Percentiles rank a stretch among this genome's conserved stretches.
These are phyloP conservation scores for Girardinus metallicus DNA, from an alignment of 2,797 vertebrate species.

Conservation along the genomic window DNA sequence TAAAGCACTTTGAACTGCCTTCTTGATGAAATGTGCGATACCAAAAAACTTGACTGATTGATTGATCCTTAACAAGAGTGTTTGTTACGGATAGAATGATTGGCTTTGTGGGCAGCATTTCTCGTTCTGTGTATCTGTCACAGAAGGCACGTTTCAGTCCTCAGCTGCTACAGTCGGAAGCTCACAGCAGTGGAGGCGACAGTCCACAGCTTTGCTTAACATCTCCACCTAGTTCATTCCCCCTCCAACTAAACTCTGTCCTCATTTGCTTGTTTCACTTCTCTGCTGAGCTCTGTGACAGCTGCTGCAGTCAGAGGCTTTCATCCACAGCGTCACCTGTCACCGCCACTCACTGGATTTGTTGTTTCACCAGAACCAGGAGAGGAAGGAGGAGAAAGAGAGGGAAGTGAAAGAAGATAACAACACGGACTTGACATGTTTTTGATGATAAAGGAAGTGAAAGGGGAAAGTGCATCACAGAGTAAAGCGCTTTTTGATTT, in stretches of 20 bases:
- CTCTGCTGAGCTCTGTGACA: slow-evolving; percentile 44
- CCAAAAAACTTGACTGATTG: no score
- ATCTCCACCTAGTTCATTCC: not conserved
- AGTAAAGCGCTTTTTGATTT: slow-evolving; percentile 45
- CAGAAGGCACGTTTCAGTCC: not conserved
- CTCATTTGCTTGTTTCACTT: not conserved
- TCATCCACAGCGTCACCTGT: slow-evolving; percentile 68
- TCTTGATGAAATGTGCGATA: no score
- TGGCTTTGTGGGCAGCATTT: not conserved
- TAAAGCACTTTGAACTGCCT: no score
- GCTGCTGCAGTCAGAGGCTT: slow-evolving; percentile 53
- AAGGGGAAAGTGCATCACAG: slow-evolving; percentile 25
- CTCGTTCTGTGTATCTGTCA: not conserved
- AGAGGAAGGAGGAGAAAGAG: slow-evolving; percentile 3
- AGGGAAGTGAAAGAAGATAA: slow-evolving; percentile 11
- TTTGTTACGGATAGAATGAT: no score
- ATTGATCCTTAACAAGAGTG: no score
- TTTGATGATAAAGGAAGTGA: slow-evolving; percentile 49
- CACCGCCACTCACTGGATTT: slow-evolving; percentile 49
- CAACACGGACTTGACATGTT: slow-evolving; percentile 37
- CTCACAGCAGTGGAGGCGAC: not conserved
- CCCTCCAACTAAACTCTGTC: not conserved
- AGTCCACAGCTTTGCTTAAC: not conserved
- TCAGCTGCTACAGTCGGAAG: not conserved
- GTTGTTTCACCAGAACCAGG: slow-evolving; percentile 42